Base-by-base conservation (phyloP, 2,888 invertebrate genomes). In the Reticulitermes lucifugus region DNA sequence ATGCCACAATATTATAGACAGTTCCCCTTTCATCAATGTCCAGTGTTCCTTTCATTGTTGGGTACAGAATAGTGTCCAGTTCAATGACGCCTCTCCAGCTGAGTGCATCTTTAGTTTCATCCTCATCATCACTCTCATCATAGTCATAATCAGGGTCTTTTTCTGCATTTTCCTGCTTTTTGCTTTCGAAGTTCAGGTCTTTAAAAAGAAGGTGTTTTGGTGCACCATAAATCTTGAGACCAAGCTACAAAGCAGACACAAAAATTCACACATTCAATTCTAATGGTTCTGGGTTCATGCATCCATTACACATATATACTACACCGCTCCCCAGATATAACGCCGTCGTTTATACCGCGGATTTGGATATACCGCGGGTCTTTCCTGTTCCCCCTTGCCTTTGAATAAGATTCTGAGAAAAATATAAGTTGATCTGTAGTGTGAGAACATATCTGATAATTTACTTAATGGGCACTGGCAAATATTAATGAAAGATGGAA, bases 11-110 rank as follows among this genome's bases (percentile, higher is more conserved):
- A 77, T 92, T 90, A 88, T 92, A 93, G 51, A 90, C 89, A 71
- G 92, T 91, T 79, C 91, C 92, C 88, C 92, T 91, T 89, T 93
- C 92, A 87, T 93, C 93, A 87, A 94, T 91, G 89, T 93, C 93
- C 29, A 93, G 89, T 60, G 91, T 91, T 55, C 93, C 93, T 83
- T 91, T 91, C 83, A 94, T 92, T 12, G 93, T 93, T 1, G 93
- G 93, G 90, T 93, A 94, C 60, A 92, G 89, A 9, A 93, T 88
- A 5, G 93, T 91, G 88, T 94, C 93, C 84, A 94, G 86, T 90
- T 94, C 92, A 83, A 93, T 90, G 75, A 91, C 90, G 21, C 93
- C 94, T 87, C 90, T 90, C 92, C 93, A 93, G 88, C 91, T 92
- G 86, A 93, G 89, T 81, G 92, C 91, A 84, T 93, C 92, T 83